Evolutionary conservation across 2,888 invertebrate genomes (phyloP).

Genomic region (Osedax frankpressi): DNA sequence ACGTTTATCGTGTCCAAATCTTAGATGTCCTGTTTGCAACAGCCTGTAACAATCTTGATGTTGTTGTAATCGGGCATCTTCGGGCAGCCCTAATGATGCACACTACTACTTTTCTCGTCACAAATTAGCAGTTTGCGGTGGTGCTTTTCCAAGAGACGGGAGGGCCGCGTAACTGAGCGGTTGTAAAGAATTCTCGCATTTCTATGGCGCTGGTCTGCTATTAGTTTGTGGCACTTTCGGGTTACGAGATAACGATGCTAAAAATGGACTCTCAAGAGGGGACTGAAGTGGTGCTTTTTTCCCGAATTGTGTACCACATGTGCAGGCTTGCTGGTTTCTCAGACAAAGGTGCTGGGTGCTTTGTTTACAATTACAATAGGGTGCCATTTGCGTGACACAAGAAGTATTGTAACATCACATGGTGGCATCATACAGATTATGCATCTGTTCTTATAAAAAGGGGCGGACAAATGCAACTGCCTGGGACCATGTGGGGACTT

Average conservation of each 20-base stretch:
- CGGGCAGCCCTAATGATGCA: constrained; percentile 1
- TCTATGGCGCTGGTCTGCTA: constrained; percentile 3
- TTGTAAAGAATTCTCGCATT: constrained; percentile 2
- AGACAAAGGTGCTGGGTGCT: neutral
- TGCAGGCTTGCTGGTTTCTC: constrained; percentile 6
- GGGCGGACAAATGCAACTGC: neutral
- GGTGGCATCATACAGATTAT: neutral
- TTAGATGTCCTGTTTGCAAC: no score
- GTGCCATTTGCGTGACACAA: neutral
- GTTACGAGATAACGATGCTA: constrained; percentile 3
- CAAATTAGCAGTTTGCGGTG: neutral
- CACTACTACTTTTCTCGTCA: neutral
- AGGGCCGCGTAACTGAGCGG: neutral
- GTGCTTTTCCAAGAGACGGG: constrained; percentile 3
- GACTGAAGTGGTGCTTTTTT: neutral
- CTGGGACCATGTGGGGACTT: constrained; percentile 1
- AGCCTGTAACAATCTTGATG: neutral
- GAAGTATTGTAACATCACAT: neutral
- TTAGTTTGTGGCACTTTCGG: neutral
- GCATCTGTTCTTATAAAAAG: constrained; percentile 8
- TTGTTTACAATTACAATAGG: constrained; percentile 7
- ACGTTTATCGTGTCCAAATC: no score
- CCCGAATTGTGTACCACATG: constrained; percentile 3
- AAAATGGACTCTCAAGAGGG: constrained; percentile 3
- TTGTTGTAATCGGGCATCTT: neutral